Evolutionary conservation across 2,113 vertebrate genomes (phyloP).

Genomic region (Pteronura brasiliensis): DNA sequence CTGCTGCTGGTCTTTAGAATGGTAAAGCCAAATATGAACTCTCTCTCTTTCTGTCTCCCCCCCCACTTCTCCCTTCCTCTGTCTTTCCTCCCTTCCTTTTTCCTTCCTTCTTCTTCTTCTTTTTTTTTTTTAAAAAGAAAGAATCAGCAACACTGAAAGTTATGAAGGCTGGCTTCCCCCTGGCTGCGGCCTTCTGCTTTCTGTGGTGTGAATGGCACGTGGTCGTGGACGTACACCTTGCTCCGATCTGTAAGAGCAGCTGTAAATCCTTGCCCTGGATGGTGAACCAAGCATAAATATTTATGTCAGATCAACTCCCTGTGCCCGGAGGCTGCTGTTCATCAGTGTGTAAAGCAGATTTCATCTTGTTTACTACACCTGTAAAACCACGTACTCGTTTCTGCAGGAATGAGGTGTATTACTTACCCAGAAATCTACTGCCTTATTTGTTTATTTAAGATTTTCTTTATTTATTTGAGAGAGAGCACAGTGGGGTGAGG

Average conservation of each 20-base stretch:
- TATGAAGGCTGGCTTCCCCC: too few species aligned
- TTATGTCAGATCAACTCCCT: not conserved
- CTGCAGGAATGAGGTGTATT: not conserved
- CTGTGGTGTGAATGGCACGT: not conserved
- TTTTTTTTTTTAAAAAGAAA: not conserved
- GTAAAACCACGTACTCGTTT: not conserved
- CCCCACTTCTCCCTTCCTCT: too few species aligned
- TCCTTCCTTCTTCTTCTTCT: too few species aligned
- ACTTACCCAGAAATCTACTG: not conserved
- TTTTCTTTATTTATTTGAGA: too few species aligned
- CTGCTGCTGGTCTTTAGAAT: too few species aligned
- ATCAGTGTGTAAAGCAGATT: not conserved
- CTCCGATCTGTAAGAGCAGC: not conserved
- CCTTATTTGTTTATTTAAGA: too few species aligned
- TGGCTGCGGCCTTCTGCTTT: too few species aligned
- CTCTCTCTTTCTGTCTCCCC: fast-evolving
- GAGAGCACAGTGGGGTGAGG: too few species aligned
- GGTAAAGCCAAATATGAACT: not conserved
- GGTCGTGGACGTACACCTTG: fast-evolving
- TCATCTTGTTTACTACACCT: not conserved
- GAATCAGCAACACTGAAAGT: not conserved
- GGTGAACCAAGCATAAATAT: not conserved
- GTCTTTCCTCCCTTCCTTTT: not conserved
- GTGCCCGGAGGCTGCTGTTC: not conserved
- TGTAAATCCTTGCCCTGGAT: not conserved